Conservation (phyloP, 2,113 vertebrate genomes). For the Gracilinanus agilis region DNA sequence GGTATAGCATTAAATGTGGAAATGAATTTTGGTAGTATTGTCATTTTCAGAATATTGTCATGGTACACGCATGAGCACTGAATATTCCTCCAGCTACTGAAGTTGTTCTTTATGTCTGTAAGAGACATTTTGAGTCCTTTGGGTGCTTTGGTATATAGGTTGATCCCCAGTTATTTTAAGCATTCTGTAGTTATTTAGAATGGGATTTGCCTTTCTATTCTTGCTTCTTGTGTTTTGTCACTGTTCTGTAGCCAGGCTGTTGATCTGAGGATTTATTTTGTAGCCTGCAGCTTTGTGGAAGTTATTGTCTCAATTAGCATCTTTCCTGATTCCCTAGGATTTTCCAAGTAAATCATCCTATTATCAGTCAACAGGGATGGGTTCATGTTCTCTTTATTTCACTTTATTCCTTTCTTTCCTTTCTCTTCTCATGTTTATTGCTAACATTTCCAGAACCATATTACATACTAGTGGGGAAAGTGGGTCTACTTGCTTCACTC, state of each 20-base stretch:
- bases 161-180: background rate
- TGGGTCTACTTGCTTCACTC: background rate
- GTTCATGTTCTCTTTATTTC: background rate
- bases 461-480: background rate
- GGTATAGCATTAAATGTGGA: background rate
- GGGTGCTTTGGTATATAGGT: background rate
- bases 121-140: background rate
- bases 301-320: background rate
- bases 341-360: background rate
- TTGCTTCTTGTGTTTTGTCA: background rate
- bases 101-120: background rate
- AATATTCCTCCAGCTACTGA: background rate
- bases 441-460: background rate
- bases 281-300: background rate
- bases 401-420: background rate
- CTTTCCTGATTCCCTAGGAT: background rate
- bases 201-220: background rate
- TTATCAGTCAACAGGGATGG: background rate
- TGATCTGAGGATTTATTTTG: background rate
- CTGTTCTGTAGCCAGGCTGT: background rate
- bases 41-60: background rate
- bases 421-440: background rate
- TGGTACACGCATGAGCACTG: background rate
- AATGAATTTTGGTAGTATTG: background rate
- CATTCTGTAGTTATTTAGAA: conserved; percentile 2